Base-by-base conservation (phyloP, 2,888 invertebrate genomes). In the Cepaea hortensis region DNA sequence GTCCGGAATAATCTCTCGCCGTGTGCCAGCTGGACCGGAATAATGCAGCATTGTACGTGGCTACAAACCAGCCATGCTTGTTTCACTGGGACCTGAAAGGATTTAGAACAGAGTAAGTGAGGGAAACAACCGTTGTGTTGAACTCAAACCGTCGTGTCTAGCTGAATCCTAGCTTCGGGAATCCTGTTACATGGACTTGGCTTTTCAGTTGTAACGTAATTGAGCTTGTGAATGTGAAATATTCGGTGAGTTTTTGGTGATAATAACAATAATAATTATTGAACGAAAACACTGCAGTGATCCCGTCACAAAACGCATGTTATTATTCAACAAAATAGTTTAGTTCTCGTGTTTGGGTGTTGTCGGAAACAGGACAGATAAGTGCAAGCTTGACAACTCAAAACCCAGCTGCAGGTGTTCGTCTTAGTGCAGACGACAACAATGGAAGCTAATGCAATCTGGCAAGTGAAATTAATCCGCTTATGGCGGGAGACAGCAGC, bases 21-120 rank as follows among this genome's bases (percentile, higher is more conserved):
- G 18, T 50, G 20, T 18, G 76, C 50, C 75, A 62, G 76, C 50
- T 65, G 62, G 65, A n/a, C 23, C 48, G 84, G 77, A 84, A 77
- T 84, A 84, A 84, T 84, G 84, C 68, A 77, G 77, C 65, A 84
- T 84, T 84, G 84, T 84, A 50, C 84, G 15, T 46, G n/a, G 68
- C 46, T 62, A 15, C 76, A 50, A 84, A 11, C 15, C 84, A 3
- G 61, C 23, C 77, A 7, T n/a, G n/a, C 65, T 48, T 48, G 35
- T 77, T 76, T 48, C n/a, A 7, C 61, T n/a, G 20, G 61, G 3
- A 0, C 46, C 20, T 81, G 81, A 70, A 81, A 48, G 70, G 81
- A 70, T 61, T 77, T 77, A 13, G 70, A 70, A 23, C 9, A 50
- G 70, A 55, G 55, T 55, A 55, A 55, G 55, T 55, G 55, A 55